phyloP scores from a whole-genome alignment of 2,797 vertebrate species.

The Adrianichthys oophorus region DNA sequence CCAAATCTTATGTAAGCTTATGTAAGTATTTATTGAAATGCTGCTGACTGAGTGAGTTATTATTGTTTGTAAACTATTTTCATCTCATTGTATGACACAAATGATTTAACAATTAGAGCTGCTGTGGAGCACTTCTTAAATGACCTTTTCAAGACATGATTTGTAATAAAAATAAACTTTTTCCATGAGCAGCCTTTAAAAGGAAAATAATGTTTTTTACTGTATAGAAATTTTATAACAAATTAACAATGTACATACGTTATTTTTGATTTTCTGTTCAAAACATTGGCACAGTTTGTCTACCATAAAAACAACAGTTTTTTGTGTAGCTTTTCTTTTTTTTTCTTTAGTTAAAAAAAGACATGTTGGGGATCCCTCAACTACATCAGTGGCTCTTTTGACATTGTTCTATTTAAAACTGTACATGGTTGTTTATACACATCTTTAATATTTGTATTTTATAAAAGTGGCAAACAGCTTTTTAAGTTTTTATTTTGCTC shows the following conservation, averaged over 20 bases:
- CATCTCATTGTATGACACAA: constrained; percentile 9
- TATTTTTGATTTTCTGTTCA: neutral
- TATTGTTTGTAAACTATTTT: constrained; percentile 7
- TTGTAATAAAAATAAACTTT: constrained; percentile 7
- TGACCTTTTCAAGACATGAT: neutral
- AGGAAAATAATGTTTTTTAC: neutral
- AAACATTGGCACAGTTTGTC: constrained; percentile 1
- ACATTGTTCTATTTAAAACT: constrained; percentile 29
- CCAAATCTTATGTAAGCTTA: constrained; percentile 13
- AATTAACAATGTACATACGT: neutral
- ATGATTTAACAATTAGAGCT: constrained; percentile 3
- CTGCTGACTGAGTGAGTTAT: constrained; percentile 1
- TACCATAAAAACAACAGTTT: neutral
- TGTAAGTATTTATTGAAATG: constrained; percentile 35
- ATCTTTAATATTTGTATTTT: constrained; percentile 13
- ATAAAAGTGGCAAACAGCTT: constrained; percentile 22
- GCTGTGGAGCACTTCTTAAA: constrained; percentile 9
- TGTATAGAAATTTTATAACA: neutral
- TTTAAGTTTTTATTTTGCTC: constrained; percentile 27
- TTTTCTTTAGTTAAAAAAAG: neutral
- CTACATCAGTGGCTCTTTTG: constrained; percentile 11
- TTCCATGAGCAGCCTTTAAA: constrained; percentile 4
- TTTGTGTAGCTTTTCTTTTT: neutral
- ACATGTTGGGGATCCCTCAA: constrained; percentile 12
- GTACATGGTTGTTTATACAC: constrained; percentile 58